Base-by-base conservation (phyloP, 2,888 invertebrate genomes). In the Plebejus melissa region DNA sequence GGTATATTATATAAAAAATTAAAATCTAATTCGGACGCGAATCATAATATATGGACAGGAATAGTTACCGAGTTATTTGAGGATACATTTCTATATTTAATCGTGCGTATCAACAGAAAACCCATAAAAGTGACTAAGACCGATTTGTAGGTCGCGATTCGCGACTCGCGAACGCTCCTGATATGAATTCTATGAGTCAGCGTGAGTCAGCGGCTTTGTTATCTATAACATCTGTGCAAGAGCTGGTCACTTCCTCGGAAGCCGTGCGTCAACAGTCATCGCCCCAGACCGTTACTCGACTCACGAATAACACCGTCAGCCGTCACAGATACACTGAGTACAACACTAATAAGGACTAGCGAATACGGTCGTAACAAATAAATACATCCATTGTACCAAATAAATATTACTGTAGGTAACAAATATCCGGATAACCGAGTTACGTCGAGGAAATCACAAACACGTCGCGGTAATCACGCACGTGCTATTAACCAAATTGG, bases 181-280 rank as follows among this genome's bases (percentile, higher is more conserved):
- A 80, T 80, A 79, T 83, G 82, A 83, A 83, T 85, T 86, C 80
- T 81, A 83, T 85, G 89, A 91, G 86, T 91, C 87, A 89, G 80
- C 78, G 81, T 91, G 90, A 90, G 85, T 91, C 89, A 90, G 83
- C 79, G 78, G 80, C 78, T 81, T 78, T 82, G 85, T 85, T 90
- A 90, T 90, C 89, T 82, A 81, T 80, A 86, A 86, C 86, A 90
- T 82, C 88, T 87, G 84, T 77, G 79, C 79, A 82, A 80, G 79
- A 80, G 79, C 82, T 80, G 83, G 78, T 79, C 78, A 81, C 84
- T 86, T 88, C 87, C 86, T 85, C 83, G 82, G 84, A 82, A 78
- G 78, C 82, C 82, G 84, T 90, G 91, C 89, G 91, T 92, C 91
- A 91, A 89, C 89, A 83, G 92, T 91, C 93, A 91, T 85, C 89